Evolutionary conservation across 2,113 vertebrate species (phyloP), one percentile per base, ranked within the genome.

Genomic region (Chloebia gouldiae): DNA sequence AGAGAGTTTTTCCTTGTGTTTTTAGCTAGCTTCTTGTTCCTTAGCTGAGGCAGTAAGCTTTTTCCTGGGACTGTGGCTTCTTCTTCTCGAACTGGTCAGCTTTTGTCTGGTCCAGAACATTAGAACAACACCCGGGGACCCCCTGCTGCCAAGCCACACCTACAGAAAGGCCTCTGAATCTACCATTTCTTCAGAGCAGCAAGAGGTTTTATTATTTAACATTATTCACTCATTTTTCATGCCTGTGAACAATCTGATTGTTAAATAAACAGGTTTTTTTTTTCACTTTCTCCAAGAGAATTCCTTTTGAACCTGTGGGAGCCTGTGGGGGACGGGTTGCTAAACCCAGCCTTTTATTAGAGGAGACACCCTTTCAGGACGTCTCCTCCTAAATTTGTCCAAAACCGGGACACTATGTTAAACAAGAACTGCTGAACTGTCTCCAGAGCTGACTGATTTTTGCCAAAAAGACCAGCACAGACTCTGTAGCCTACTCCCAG

Each of bases 71-170:
- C 59, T 49, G 13, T 42, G 59, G 23, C 45, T 40, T 16, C 45
- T 39, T 47, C 42, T 30, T 33, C 22, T 50, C 30, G 57, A 77
- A 27, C 30, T 63, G 8, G 27, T 78, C 45, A 51, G 57, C 5
- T 63, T 33, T 63, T n/a, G 35, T 61, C 22, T 0, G 2, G 45
- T 13, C 35, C 0, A 0, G 33, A 40, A 21, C 28, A 61, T 27
- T 12, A 39, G 7, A 49, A 20, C 23, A 63, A 3, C 3, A 2
- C 12, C 28, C 2, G 0, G 18, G 24, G 24, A 40, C 4, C 17
- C 24, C 24, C 23, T 13, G 2, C 35, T 2, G 2, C 11, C 0
- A 2, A 51, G 23, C 13, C 75, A 40, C 47, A 21, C 18, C 30
- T 17, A 10, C 35, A 51, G 37, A n/a, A 63, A 51, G 24, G 30